These are phyloP conservation scores for Drosophila simulans DNA, from an alignment of 1,140 invertebrate genomes.

Conservation along the genomic window DNA sequence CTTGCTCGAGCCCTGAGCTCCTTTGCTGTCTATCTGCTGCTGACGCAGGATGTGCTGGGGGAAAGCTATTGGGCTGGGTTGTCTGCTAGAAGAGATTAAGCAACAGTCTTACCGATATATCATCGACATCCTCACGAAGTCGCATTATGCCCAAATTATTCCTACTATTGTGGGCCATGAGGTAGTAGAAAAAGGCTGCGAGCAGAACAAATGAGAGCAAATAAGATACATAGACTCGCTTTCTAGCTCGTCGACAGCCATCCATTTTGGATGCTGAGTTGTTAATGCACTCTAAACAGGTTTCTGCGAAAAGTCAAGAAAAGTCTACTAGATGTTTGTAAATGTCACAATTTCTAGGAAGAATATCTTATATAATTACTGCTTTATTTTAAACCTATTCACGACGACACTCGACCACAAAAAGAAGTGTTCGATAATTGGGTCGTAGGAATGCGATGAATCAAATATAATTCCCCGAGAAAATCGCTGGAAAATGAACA, in stretches of 20 bases:
- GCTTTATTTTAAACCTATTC: background rate
- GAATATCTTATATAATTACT: background rate
- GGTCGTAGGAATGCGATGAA: slow-evolving; percentile 25
- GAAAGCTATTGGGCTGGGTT: too few species aligned
- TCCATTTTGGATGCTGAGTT: slow-evolving; percentile 15
- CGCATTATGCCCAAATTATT: slow-evolving; percentile 11
- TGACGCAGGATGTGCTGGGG: slow-evolving; percentile 17
- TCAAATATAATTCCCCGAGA: slow-evolving; percentile 31
- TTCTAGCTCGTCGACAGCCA: background rate
- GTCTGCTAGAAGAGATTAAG: too few species aligned
- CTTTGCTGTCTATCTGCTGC: slow-evolving; percentile 10
- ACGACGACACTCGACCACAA: slow-evolving; percentile 18
- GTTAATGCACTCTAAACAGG: too few species aligned
- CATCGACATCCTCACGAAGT: slow-evolving; percentile 41
- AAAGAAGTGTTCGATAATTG: slow-evolving; percentile 17
- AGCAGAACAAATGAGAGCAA: slow-evolving; percentile 45
- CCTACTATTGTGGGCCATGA: slow-evolving; percentile 38
- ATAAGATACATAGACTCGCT: slow-evolving; percentile 36
- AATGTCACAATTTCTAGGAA: too few species aligned
- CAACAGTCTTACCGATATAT: slow-evolving; percentile 43
- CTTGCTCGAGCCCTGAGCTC: background rate
- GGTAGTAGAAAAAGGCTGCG: slow-evolving; percentile 43
- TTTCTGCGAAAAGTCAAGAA: background rate
- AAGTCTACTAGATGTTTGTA: background rate
- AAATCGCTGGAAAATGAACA: slow-evolving; percentile 45